A percentile compares a stretch with the other conserved stretches of the same genome.
phyloP scores from a whole-genome alignment of 2,113 vertebrate species.

The Phrynocephalus versicolor region DNA sequence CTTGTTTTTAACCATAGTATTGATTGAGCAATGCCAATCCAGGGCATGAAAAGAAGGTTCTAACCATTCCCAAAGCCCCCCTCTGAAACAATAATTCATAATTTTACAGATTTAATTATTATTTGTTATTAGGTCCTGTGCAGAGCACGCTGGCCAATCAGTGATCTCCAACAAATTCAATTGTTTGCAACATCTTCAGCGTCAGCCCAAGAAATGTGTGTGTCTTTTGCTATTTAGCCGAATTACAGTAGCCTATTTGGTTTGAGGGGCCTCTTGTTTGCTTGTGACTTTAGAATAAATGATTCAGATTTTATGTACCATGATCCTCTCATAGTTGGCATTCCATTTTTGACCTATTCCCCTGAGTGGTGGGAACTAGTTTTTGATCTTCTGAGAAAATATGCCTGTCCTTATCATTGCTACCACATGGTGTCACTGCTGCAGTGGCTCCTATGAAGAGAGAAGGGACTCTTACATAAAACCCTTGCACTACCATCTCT shows the following conservation, averaged over 20 bases:
- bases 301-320: no score
- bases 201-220: background rate
- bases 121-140: background rate
- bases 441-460: background rate
- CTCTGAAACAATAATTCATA: constrained; percentile 4
- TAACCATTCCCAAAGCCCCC: background rate
- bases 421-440: background rate
- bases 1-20: background rate
- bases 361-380: background rate
- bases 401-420: background rate
- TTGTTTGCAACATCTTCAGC: background rate
- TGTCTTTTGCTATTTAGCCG: background rate
- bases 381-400: background rate
- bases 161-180: no score
- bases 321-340: background rate
- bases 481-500: background rate
- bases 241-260: background rate
- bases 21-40: constrained; percentile 24
- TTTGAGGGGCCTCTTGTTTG: background rate
- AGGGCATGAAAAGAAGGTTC: constrained; percentile 31
- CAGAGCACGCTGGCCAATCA: no score
- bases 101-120: background rate
- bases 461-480: no score
- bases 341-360: background rate
- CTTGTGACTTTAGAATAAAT: background rate